Percentiles rank a stretch among this genome's conserved stretches.
phyloP scores from a whole-genome alignment of 1,140 invertebrate species.

The Trichonephila clavipes region DNA sequence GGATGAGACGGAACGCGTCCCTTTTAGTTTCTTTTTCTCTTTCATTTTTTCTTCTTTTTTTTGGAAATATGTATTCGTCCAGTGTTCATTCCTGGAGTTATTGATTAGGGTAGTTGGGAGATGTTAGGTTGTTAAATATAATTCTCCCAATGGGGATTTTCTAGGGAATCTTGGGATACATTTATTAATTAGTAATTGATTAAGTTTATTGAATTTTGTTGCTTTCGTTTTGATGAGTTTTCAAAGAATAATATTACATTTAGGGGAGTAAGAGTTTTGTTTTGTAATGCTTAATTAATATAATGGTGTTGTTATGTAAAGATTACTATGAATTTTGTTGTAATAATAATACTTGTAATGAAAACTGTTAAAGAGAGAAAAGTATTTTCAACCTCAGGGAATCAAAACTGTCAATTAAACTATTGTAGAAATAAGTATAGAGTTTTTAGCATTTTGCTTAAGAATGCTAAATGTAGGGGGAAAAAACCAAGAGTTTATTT shows the following conservation, averaged over 20 bases:
- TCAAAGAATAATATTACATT: neutral
- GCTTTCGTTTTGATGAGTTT: neutral
- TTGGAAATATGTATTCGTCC: neutral
- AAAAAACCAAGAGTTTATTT: too few relatives aligned
- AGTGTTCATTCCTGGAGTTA: neutral
- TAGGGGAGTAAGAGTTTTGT: too few relatives aligned
- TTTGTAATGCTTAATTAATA: too few relatives aligned
- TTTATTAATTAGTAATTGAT: conserved; percentile 36
- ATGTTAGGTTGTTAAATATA: neutral
- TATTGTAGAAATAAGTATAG: too few relatives aligned
- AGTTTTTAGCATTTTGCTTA: too few relatives aligned
- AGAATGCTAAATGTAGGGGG: too few relatives aligned
- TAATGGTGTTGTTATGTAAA: too few relatives aligned
- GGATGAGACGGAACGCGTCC: neutral
- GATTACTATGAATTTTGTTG: too few relatives aligned
- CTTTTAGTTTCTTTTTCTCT: neutral
- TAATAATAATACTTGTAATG: too few relatives aligned
- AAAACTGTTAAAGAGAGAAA: too few relatives aligned
- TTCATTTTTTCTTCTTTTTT: neutral
- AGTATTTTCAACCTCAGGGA: too few relatives aligned
- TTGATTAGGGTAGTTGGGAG: neutral
- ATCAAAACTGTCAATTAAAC: too few relatives aligned
- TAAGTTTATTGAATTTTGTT: conserved; percentile 15
- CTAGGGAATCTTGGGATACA: neutral
- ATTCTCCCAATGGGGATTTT: neutral